Percentiles rank a stretch among this genome's conserved stretches.
These are phyloP conservation scores for Pollachius pollachius DNA, from an alignment of 2,113 vertebrate species.

Conservation along the genomic window DNA sequence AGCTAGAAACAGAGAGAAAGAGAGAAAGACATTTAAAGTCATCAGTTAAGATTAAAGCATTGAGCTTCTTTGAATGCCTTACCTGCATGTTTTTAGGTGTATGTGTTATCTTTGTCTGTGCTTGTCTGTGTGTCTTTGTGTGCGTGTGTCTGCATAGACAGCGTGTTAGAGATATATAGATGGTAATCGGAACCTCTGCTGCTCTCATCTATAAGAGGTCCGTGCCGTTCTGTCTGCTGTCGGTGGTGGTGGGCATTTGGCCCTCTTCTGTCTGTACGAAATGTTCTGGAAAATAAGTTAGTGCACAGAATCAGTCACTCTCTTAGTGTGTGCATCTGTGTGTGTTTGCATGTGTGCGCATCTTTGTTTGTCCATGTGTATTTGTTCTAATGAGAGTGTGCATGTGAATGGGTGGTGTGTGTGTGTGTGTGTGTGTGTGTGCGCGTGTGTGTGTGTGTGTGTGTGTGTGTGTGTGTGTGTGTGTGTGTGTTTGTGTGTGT, in stretches of 20 bases:
- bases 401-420: background rate
- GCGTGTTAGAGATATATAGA: constrained; percentile 1
- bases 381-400: background rate
- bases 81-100: too few species aligned
- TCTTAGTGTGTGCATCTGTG: too few species aligned
- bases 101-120: too few species aligned
- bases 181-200: constrained; percentile 23
- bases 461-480: background rate
- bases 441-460: constrained; percentile 12
- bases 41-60: too few species aligned
- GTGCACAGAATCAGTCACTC: too few species aligned
- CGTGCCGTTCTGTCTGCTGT: too few species aligned
- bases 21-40: too few species aligned
- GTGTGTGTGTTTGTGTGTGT: constrained; percentile 2
- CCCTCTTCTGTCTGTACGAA: background rate
- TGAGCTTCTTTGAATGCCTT: too few species aligned
- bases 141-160: too few species aligned
- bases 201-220: constrained; percentile 42
- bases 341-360: background rate
- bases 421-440: background rate
- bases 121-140: too few species aligned
- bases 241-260: constrained; percentile 5
- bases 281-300: too few species aligned
- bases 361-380: background rate
- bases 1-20: too few species aligned